Percentiles rank a stretch among this genome's conserved stretches.
Evolutionary conservation across 2,888 invertebrate species (phyloP).

Genomic region (Spicauda simplicius): DNA sequence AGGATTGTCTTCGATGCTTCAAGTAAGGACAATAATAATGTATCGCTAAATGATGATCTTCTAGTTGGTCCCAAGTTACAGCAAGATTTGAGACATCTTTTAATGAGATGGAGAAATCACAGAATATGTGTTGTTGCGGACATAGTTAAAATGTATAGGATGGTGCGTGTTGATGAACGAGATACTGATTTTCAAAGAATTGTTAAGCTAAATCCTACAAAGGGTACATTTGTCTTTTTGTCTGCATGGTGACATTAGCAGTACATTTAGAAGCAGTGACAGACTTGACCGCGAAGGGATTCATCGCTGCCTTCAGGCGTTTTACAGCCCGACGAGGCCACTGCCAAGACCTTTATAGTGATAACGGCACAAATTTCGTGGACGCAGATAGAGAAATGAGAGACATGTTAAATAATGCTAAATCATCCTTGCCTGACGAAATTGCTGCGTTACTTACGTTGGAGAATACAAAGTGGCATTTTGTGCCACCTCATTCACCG

Average conservation of each 20-base stretch:
- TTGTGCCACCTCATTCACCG: slow-evolving; percentile 39
- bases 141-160: slow-evolving; percentile 33
- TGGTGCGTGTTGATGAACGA: slow-evolving; percentile 12
- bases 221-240: too few species aligned
- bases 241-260: too few species aligned
- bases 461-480: slow-evolving; percentile 37
- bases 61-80: slow-evolving; percentile 40
- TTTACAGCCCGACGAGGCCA: slow-evolving; percentile 37
- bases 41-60: slow-evolving; percentile 37
- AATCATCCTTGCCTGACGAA: slow-evolving; percentile 29
- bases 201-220: slow-evolving; percentile 40
- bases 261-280: too few species aligned
- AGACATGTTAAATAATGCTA: slow-evolving; percentile 29
- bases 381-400: slow-evolving; percentile 37
- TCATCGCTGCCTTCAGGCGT: slow-evolving; percentile 41
- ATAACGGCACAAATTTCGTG: slow-evolving; percentile 44
- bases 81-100: slow-evolving; percentile 36
- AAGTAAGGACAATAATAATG: slow-evolving; percentile 26
- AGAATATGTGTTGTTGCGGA: slow-evolving; percentile 22
- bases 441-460: slow-evolving; percentile 21
- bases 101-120: slow-evolving; percentile 30
- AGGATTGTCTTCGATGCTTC: slow-evolving; percentile 39
- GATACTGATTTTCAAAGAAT: slow-evolving; percentile 32
- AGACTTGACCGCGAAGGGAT: too few species aligned
- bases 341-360: slow-evolving; percentile 37